Base-by-base conservation (phyloP, 2,888 invertebrate species). In the Diabrotica balteata region DNA sequence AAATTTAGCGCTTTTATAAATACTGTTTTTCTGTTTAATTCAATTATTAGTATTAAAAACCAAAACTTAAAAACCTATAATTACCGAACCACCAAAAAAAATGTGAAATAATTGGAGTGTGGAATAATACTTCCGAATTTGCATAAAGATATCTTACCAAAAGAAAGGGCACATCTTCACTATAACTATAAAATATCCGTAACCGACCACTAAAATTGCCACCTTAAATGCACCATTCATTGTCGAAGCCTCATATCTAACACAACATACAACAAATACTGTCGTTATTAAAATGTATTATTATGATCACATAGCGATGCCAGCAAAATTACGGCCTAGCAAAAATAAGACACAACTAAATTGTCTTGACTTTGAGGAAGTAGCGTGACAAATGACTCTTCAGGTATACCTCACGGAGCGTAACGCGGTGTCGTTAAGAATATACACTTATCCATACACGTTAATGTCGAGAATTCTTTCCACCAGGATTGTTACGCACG, bases 321-420 rank as follows among this genome's bases (percentile, higher is more conserved):
- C 4, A 44, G 17, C 11, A 57, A 57, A 57, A 57, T 57, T 45
- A 57, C 55, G 50, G 59, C 69, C 67, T 73, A 72, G 60, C 55
- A 69, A 66, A 66, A 73, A 66, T 69, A 70, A 72, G 72, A 73
- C 68, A 68, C 73, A 73, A 71, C 73, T 70, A 73, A 75, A 76
- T 76, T 76, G 76, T 80, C 80, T 81, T 75, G 81, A 79, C 80
- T 76, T 78, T 78, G 76, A 76, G 77, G 78, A 73, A 80, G 74
- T 82, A 76, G 82, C 83, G 82, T 81, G 81, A 83, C 82, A 83
- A 83, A 83, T 82, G 80, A 80, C 80, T 79, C 78, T 79, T 76
- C 79, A 76, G 77, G 75, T 74, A 68, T 63, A 61, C 67, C 75
- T 77, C 76, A 72, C 79, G 77, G 76, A 82, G 77, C 82, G 81